Conservation (phyloP, 1,140 invertebrate species). For the Sminthurinus signatus region DNA sequence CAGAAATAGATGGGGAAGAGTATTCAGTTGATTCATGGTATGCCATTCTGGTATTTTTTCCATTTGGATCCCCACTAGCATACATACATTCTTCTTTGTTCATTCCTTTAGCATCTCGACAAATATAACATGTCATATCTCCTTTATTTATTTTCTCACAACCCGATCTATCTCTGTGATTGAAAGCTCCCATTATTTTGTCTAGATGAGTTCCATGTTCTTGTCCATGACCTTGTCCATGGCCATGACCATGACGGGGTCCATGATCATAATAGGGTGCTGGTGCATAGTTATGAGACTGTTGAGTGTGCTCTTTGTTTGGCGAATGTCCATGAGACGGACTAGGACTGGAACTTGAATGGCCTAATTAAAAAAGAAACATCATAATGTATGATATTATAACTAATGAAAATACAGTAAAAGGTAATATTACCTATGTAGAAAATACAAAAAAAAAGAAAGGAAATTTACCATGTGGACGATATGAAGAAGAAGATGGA, state of each 20-base stretch:
- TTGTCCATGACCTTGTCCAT: background rate
- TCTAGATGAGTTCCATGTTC: conserved; percentile 17
- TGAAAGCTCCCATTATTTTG: conserved; percentile 27
- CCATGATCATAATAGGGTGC: conserved; percentile 17
- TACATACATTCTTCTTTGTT: conserved; percentile 41
- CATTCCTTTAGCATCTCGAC: conserved; percentile 31
- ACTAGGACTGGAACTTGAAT: background rate
- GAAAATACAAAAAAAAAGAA: too few relatives aligned
- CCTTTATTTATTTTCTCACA: conserved; percentile 33
- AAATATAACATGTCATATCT: conserved; percentile 39
- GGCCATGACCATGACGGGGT: too few relatives aligned
- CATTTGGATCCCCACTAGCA: conserved; percentile 28
- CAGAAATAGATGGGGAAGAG: conserved; percentile 28
- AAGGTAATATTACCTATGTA: too few relatives aligned
- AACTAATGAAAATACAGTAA: too few relatives aligned
- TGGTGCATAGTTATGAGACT: conserved; percentile 21
- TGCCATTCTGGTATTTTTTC: conserved; percentile 31
- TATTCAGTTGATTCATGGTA: conserved; percentile 39
- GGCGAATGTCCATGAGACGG: background rate
- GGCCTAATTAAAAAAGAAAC: too few relatives aligned
- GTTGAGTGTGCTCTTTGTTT: conserved; percentile 25
- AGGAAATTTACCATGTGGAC: conserved; percentile 10
- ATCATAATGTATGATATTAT: too few relatives aligned
- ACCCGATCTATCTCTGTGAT: conserved; percentile 22
- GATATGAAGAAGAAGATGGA: conserved; percentile 16